These are phyloP conservation scores for Octodon degus DNA, from an alignment of 2,113 vertebrate species.

Conservation along the genomic window DNA sequence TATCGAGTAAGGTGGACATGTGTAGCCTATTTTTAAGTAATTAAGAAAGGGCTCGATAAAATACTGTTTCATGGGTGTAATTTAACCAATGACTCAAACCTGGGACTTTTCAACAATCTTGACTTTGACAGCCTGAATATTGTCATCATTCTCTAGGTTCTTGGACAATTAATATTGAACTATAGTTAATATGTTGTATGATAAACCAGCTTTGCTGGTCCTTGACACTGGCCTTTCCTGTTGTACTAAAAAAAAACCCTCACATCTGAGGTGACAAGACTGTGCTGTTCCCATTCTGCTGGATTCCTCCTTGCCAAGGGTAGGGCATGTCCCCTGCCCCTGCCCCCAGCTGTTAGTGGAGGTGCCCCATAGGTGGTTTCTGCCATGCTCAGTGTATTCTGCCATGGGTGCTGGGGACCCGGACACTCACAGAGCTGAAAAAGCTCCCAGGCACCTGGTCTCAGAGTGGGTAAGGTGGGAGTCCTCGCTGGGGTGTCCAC, in stretches of 20 bases:
- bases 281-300: too few species aligned
- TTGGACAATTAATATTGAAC: neutral
- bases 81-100: neutral
- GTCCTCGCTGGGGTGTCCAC: fast-evolving
- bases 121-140: fast-evolving
- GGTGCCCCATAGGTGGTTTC: neutral
- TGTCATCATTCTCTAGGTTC: neutral
- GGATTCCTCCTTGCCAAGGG: neutral
- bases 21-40: neutral
- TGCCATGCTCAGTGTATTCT: neutral
- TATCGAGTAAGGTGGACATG: fast-evolving
- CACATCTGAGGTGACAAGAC: neutral
- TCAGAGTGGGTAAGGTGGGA: neutral
- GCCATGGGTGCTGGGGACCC: fast-evolving
- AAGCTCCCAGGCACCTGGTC: neutral
- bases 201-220: neutral
- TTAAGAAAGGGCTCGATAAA: neutral
- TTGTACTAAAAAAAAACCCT: neutral
- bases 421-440: neutral
- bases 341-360: neutral
- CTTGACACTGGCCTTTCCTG: neutral
- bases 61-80: neutral
- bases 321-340: fast-evolving
- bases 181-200: neutral
- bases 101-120: neutral